Evolutionary conservation across 2,797 vertebrate species (phyloP), one percentile per base, ranked within the genome.

Genomic region (Synaphobranchus kaupii): DNA sequence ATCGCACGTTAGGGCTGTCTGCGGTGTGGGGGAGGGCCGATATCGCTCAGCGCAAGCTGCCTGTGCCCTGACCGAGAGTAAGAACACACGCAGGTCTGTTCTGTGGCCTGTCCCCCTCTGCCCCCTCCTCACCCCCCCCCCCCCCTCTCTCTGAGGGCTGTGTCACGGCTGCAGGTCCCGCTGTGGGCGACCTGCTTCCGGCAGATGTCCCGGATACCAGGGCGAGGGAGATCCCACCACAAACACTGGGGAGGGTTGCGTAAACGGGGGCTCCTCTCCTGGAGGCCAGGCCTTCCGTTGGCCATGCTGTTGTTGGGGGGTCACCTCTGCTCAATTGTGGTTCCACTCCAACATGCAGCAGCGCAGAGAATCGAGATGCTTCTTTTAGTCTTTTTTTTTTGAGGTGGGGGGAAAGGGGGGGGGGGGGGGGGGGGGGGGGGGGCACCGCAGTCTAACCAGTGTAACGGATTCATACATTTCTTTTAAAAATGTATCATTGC

Each of bases 181-280:
- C 95, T 97, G 97, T 97, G 95, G 94, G 95, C 95, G 95, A 94
- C 96, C 96, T 96, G 94, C 95, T 98, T 98, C 97, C 96, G 96
- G 97, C 96, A 97, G 97, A 97, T 98, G 96, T 97, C 96, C 97
- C 96, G 97, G 94, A 94, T 92, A 95, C 88, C 87, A 94, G 91
- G 95, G 93, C 94, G 90, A 90, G 92, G 93, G 93, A 86, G 90
- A 96, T 96, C 89, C 94, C 94, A 97, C 96, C 96, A 98, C 97
- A 97, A 96, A 97, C 93, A n/a, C 60, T n/a, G 60, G 58, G 89
- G 89, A 92, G 89, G 91, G 87, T 97, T 95, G 96, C 94, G 97
- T 96, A 97, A 98, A 97, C 95, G 90, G 89, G 89, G 87, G 89
- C 89, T 95, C 92, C 90, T 90, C 90, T 93, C 3, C 39, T 39